phyloP scores from a whole-genome alignment of 64 coral and sea anemone genomes.

The Pocillopora verrucosa region DNA sequence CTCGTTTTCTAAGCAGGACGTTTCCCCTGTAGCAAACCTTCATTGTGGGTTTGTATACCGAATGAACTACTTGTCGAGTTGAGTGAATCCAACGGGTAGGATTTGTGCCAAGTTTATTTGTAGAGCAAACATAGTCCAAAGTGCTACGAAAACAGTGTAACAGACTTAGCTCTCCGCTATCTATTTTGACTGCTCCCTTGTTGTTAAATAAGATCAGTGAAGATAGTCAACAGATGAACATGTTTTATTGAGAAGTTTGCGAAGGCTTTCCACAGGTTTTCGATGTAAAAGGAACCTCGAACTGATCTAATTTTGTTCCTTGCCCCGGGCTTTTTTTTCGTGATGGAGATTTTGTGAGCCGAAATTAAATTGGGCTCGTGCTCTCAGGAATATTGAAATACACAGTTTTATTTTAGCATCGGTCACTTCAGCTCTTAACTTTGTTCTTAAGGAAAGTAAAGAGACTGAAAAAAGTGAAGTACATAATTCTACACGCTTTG shows the following conservation, averaged over 20 bases:
- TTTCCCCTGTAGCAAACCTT: not conserved
- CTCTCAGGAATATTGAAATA: not conserved
- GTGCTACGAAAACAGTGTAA: slow-evolving; percentile 45
- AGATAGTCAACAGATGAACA: not conserved
- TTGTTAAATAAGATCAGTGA: slow-evolving; percentile 25
- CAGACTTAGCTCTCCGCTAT: slow-evolving; percentile 4
- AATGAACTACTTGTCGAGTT: slow-evolving; percentile 17
- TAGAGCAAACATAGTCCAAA: slow-evolving; percentile 34
- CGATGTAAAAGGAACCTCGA: not conserved
- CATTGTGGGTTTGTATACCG: slow-evolving; percentile 13
- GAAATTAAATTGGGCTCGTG: slow-evolving; percentile 17
- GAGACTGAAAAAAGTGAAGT: not conserved
- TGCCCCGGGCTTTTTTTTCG: not conserved
- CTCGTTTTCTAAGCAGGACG: not conserved
- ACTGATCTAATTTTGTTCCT: not conserved
- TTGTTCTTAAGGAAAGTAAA: not conserved
- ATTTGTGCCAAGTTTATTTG: slow-evolving; percentile 50
- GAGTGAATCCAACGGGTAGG: not conserved
- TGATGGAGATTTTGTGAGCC: not conserved
- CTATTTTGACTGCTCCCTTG: slow-evolving; percentile 1
- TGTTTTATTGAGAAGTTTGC: not conserved
- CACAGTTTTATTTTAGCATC: not conserved
- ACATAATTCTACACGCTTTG: not conserved
- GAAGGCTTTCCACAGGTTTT: not conserved
- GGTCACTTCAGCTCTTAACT: not conserved